Conservation (phyloP, 2,797 vertebrate genomes). For the Hephaestus fuliginosus region DNA sequence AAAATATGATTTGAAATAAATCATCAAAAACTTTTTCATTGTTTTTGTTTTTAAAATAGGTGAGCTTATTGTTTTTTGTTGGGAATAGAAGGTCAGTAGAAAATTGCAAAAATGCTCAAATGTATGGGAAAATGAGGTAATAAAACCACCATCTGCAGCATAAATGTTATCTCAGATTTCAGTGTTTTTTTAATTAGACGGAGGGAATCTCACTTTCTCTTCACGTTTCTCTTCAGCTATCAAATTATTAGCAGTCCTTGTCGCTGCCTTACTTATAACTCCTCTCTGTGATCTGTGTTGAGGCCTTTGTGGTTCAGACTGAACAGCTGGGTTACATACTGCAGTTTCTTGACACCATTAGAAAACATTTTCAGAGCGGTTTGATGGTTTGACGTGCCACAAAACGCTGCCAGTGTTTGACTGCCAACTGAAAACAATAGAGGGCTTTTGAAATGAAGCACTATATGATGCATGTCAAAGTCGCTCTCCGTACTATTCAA, state of each 20-base stretch:
- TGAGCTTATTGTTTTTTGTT: not conserved
- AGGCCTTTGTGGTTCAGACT: conserved; percentile 11
- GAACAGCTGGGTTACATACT: conserved; percentile 24
- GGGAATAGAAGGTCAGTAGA: not conserved
- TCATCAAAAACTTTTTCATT: not conserved
- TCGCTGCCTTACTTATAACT: not conserved
- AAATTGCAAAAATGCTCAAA: not conserved
- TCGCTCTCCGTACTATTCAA: conserved; percentile 38
- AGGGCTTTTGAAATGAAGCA: conserved; percentile 45
- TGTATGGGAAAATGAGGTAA: not conserved
- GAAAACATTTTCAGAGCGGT: conserved; percentile 36
- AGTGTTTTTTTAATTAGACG: not conserved
- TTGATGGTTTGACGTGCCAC: conserved; percentile 54
- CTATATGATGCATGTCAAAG: conserved; percentile 51
- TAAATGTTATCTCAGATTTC: conserved; percentile 3
- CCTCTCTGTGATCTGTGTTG: conserved; percentile 12
- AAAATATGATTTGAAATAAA: no score
- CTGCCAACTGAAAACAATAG: conserved; percentile 54
- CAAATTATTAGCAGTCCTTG: not conserved
- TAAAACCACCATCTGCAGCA: conserved; percentile 7
- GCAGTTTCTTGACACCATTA: not conserved
- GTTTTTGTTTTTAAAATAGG: not conserved
- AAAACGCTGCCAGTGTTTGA: conserved; percentile 53
- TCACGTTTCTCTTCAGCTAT: not conserved
- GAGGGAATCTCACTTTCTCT: not conserved